Evolutionary conservation across 2,888 invertebrate genomes (phyloP).

Genomic region (Aromia moschata): DNA sequence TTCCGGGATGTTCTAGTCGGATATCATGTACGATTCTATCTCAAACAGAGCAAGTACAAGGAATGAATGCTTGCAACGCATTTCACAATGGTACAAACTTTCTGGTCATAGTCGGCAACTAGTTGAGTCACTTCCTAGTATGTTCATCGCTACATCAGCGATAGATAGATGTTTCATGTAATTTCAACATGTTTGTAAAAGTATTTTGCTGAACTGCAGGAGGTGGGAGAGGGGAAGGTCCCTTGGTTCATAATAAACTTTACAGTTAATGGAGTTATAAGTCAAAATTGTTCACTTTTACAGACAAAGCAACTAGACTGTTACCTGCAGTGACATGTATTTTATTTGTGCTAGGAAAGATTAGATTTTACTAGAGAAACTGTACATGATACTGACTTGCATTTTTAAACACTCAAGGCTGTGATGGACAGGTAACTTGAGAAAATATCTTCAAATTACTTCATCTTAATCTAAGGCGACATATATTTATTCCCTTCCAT

Average conservation of each 20-base stretch:
- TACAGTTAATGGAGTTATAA: neutral
- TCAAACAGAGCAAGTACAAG: neutral
- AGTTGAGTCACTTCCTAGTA: neutral
- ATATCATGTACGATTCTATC: constrained; percentile 5
- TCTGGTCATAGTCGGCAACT: neutral
- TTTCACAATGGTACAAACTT: constrained; percentile 2
- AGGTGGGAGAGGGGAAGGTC: no score
- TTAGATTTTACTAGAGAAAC: neutral
- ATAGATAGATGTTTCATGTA: no score
- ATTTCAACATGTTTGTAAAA: neutral
- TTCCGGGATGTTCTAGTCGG: neutral
- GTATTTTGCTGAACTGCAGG: no score
- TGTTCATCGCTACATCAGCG: neutral
- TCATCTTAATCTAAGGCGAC: constrained; percentile 20
- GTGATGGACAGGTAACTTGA: constrained; percentile 7
- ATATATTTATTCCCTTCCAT: constrained; percentile 4
- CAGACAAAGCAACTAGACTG: neutral
- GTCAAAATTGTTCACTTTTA: neutral
- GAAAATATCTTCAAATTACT: constrained; percentile 20
- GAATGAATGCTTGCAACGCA: neutral
- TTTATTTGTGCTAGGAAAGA: neutral
- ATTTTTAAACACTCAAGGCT: constrained; percentile 4
- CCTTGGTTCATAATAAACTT: neutral
- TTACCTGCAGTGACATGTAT: neutral
- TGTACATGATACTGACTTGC: constrained; percentile 6